These are phyloP conservation scores for Sphecodes monilicornis DNA, from an alignment of 2,888 invertebrate species.

Conservation along the genomic window DNA sequence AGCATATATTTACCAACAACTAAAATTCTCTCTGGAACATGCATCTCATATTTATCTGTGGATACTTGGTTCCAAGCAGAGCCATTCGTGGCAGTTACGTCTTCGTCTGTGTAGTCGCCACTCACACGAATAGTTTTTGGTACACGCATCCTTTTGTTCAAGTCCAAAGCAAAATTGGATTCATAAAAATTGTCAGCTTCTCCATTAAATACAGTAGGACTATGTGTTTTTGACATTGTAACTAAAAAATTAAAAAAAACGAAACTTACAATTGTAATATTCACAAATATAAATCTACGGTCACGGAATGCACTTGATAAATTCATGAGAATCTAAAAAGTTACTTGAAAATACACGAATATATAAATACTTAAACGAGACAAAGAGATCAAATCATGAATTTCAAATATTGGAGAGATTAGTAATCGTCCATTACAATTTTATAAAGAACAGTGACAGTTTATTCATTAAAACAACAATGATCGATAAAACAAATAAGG, in stretches of 20 bases:
- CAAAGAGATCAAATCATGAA: neutral
- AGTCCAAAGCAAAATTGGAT: constrained; percentile 91
- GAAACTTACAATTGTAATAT: constrained; percentile 2
- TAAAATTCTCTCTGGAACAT: constrained; percentile 96
- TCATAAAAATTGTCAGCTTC: constrained; percentile 87
- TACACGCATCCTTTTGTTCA: constrained; percentile 93
- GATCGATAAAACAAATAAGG: constrained; percentile 1
- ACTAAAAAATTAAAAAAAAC: constrained; percentile 58
- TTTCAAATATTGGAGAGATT: neutral
- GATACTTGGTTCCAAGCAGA: constrained; percentile 86
- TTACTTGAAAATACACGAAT: neutral
- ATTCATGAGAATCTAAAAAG: neutral
- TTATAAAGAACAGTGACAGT: neutral
- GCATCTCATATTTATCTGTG: constrained; percentile 93
- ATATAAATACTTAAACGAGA: neutral
- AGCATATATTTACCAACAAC: constrained; percentile 91
- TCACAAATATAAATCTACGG: neutral
- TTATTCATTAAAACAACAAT: neutral
- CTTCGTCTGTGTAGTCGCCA: constrained; percentile 88
- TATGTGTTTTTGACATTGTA: constrained; percentile 87
- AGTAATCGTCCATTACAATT: neutral
- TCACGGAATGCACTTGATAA: neutral
- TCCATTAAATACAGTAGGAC: constrained; percentile 87
- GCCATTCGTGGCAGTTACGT: constrained; percentile 87
- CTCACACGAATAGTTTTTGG: constrained; percentile 92